Base-by-base conservation (phyloP, 2,797 vertebrate genomes). In the Emydoidea blandingii region DNA sequence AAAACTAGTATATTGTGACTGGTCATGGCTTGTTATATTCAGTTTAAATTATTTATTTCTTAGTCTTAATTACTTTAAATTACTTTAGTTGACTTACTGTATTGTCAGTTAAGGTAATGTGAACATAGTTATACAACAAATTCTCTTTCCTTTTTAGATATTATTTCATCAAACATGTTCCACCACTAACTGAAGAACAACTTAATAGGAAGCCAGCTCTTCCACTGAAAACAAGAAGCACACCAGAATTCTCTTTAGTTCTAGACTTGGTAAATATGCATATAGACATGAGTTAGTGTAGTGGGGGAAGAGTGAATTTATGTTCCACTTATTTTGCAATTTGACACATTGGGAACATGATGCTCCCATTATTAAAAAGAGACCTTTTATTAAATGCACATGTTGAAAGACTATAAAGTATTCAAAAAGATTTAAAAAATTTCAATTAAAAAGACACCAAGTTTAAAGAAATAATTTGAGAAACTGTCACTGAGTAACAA, bases 141-240 rank as follows among this genome's bases (percentile, higher is more conserved):
- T 29, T 89, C 68, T 81, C 62, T 94, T 8, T 80, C 89, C 79
- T 97, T 97, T 98, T 56, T 94, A 99, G 99, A 91, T 99, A 99
- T 96, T 99, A 99, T 98, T 99, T 99, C 98, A 99, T 99, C 98
- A 99, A 99, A 94, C 99, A 99, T 9, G 99, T 99, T 88, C 99
- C 99, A 95, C 99, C 99, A 5, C 98, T 99, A 97, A 99, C 99
- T 86, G 99, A 99, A 97, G 99, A 99, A 97, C 99, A 99, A 95
- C 99, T 99, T 83, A 99, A 99, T 91, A 99, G 99, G 97, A 99
- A 99, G 95, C 99, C 99, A 92, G 99, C 99, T 89, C 98, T 99
- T 94, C 99, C 99, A 9, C 96, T 99, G 95, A 99, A 99, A 98
- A 99, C 99, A 15, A 99, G 99, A 98, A 99, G 99, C 98, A 99